These are phyloP conservation scores for Vulpes lagopus DNA, from an alignment of 2,113 vertebrate species.

Conservation along the genomic window DNA sequence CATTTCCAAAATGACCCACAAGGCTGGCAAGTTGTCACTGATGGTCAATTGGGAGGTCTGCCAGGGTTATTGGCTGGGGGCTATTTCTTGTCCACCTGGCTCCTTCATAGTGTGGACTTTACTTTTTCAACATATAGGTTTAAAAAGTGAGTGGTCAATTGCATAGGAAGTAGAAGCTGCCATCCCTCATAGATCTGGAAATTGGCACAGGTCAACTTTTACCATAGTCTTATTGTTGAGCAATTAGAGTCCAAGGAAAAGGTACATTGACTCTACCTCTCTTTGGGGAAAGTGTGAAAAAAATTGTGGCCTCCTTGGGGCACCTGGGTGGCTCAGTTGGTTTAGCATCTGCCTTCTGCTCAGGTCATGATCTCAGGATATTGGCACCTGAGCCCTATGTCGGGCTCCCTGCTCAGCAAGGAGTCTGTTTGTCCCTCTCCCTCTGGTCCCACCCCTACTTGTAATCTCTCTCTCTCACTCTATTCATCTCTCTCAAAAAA, in stretches of 20 bases:
- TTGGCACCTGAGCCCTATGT: too few species aligned
- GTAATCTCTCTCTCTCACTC: too few species aligned
- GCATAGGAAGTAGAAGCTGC: not conserved
- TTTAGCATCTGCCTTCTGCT: too few species aligned
- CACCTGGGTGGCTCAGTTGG: too few species aligned
- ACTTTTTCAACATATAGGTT: not conserved
- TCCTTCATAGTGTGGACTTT: not conserved
- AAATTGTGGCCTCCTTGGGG: not conserved
- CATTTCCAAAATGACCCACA: not conserved
- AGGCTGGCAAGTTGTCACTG: not conserved
- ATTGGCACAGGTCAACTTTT: not conserved
- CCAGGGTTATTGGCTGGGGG: accelerated
- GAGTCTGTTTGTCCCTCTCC: too few species aligned
- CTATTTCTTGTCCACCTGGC: not conserved
- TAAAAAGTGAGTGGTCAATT: not conserved
- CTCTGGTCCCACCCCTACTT: too few species aligned
- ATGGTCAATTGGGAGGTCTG: not conserved
- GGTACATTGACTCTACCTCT: not conserved
- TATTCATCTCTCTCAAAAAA: too few species aligned
- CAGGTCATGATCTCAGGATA: too few species aligned
- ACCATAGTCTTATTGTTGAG: not conserved
- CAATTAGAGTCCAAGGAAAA: not conserved
- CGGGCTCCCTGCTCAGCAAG: too few species aligned
- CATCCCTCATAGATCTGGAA: not conserved
- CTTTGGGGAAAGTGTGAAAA: not conserved